Evolutionary conservation across 92 coral and sea anemone genomes (phyloP), one percentile per base, ranked within the genome.

Genomic region (Porites divaricata): DNA sequence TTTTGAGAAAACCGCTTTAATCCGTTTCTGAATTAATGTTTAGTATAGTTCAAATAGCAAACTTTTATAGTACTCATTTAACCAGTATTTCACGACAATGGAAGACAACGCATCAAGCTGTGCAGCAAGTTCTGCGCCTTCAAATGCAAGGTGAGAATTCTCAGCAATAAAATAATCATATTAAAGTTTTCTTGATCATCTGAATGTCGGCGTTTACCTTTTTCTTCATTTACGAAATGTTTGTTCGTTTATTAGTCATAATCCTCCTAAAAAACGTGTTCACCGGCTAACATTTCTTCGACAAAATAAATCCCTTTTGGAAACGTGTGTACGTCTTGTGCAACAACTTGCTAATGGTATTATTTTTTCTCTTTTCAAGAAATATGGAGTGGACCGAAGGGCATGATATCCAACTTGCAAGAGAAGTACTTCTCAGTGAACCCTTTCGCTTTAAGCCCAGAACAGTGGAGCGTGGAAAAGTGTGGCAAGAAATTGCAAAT

Each of bases 401-500:
- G 15, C 74, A 69, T 69, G 74, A 28, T 28, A 28, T 28, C 35
- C 35, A 28, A 28, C 35, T 28, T 28, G 35, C 35, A 28, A 28
- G 35, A 69, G 48, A 24, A 69, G 26, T 69, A 69, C 74, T 69
- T 69, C 15, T 69, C 45, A 69, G 74, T 69, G 74, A 69, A 41
- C 74, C n/a, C n/a, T n/a, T n/a, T n/a, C 7, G 72, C 69, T 51
- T 26, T 63, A 81, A 63, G 73, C 54, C 75, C 20, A 71, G 86
- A 69, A 62, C 86, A 10, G 79, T 75, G 28, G 74, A 86, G 65
- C 25, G 85, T 22, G 85, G 89, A 14, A 79, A 79, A 79, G 48
- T 59, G 63, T 86, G 90, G 86, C 67, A 76, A 48, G 41, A 71
- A 54, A 88, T 81, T 35, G 74, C 88, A 54, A 81, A 81, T 17